Base-by-base conservation (phyloP, 1,140 invertebrate genomes). In the Telenomus remus region DNA sequence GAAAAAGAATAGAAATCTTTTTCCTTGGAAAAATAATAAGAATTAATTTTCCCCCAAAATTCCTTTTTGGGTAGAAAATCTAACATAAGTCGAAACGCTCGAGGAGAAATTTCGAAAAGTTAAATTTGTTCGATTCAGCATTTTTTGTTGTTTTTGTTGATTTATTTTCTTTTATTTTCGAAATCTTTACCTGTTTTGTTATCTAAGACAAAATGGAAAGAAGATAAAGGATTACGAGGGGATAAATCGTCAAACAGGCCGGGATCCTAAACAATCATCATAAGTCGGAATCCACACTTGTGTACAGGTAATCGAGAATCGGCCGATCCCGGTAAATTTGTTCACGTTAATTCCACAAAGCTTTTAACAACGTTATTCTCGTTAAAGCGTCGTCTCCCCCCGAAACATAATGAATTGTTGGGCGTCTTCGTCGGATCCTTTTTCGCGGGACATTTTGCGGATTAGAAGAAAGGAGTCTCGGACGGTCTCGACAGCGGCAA, bases 401-500 rank as follows among this genome's bases (percentile, higher is more conserved):
- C 47, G 66, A 70, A 73, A 76, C 74, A 68, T 76, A 79, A 79
- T 77, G 74, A 80, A 80, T 70, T 60, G 64, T 53, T 35, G 15
- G 33, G 66, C 64, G 70, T 78, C 76, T 71, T 73, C 69, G 47
- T 73, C 63, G 64, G 7, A 12, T 65, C 69, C 70, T 70, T 72
- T 71, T 70, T 71, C 79, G 42, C 64, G 63, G 66, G 54, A 76
- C 74, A 71, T 74, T 66, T 61, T 78, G 76, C 68, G 73, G 70
- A 80, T 84, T 76, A 80, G 77, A 83, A 81, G 83, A 85, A 86
- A 82, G 76, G 80, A 80, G 75, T 50, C 69, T 73, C 65, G 77
- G 77, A 75, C 79, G 71, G 80, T 80, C 74, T 77, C 81, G 81
- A 85, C 83, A 82, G 80, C 72, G 82, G 71, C n/a, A 86, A 87